Conservation (phyloP, 2,113 vertebrate genomes). For the Mus spicilegus region DNA sequence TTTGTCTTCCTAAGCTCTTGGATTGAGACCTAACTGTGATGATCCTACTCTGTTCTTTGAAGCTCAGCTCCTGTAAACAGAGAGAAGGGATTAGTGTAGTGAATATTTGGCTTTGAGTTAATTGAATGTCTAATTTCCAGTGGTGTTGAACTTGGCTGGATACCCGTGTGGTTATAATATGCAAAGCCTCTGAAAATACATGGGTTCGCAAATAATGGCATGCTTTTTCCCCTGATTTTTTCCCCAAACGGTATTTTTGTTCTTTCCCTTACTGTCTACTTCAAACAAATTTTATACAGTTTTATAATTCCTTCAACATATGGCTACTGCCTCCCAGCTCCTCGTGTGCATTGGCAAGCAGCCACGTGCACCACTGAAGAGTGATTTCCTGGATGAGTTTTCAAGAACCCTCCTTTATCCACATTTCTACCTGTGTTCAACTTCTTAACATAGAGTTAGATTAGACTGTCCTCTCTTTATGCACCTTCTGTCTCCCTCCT, state of each 20-base stretch:
- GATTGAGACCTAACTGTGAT: slow-evolving; percentile 25
- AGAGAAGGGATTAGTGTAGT: slow-evolving; percentile 48
- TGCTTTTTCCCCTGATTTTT: not conserved
- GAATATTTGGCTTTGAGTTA: slow-evolving; percentile 63
- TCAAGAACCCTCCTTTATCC: slow-evolving; percentile 39
- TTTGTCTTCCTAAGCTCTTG: slow-evolving; percentile 60
- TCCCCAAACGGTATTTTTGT: slow-evolving; percentile 51
- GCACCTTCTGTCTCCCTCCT: too few relatives aligned
- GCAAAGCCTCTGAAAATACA: slow-evolving; percentile 65
- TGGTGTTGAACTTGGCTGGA: slow-evolving; percentile 71
- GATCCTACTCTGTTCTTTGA: slow-evolving; percentile 50
- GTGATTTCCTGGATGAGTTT: slow-evolving; percentile 38
- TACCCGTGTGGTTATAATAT: slow-evolving; percentile 52
- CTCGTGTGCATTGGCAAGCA: slow-evolving; percentile 49
- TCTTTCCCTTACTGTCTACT: slow-evolving; percentile 57
- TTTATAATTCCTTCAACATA: slow-evolving; percentile 64
- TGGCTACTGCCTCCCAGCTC: slow-evolving; percentile 49
- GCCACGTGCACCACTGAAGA: slow-evolving; percentile 9
- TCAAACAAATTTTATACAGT: slow-evolving; percentile 61
- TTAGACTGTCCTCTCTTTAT: not conserved
- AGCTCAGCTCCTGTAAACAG: slow-evolving; percentile 41
- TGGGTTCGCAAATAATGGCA: slow-evolving; percentile 48
- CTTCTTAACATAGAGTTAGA: not conserved
- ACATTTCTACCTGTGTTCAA: slow-evolving; percentile 42
- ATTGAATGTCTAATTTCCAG: slow-evolving; percentile 67